Evolutionary conservation across 2,797 vertebrate species (phyloP), one percentile per base, ranked within the genome.

Genomic region (Hoplostethus atlanticus): DNA sequence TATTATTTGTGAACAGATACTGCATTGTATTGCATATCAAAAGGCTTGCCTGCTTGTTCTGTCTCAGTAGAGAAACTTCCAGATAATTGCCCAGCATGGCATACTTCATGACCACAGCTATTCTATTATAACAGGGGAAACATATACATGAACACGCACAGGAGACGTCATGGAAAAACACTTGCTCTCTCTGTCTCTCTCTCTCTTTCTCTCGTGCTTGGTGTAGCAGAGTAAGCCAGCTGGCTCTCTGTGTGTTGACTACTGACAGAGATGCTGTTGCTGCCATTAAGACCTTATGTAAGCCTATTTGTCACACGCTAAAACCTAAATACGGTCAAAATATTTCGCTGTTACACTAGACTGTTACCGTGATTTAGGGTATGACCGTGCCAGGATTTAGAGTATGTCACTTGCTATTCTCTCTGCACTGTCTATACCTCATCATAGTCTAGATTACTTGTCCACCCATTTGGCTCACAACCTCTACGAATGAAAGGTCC

Each of bases 161-260:
- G 6, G 21, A 68, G 53, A 73, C 76, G 44, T 83, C 71, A 86
- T 81, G 85, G 77, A 87, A 87, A 87, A 83, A 64, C 75, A 86
- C 80, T 73, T 10, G 15, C 12, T 36, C 54, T 31, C 3, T 16
- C 15, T 55, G 48, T 54, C 50, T 66, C 15, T 9, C 17, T 21
- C 25, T 30, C 44, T 25, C 40, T 15, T 28, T 51, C 47, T n/a
- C 61, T 51, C 10, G 8, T 15, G 15, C 5, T 11, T 56, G 16
- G 42, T 50, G 42, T 52, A 16, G 58, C n/a, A 62, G 17, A 63
- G 51, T 55, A 40, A 68, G 62, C 60, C 72, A 64, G 50, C 71
- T 75, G 64, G n/a, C 56, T 66, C 28, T 64, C 15, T 40, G 21
- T 64, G 44, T 31, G 6, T 51, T 77, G 34, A 0, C 34, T 4